phyloP scores from a whole-genome alignment of 2,888 invertebrate species.

The Coleophora deauratella region DNA sequence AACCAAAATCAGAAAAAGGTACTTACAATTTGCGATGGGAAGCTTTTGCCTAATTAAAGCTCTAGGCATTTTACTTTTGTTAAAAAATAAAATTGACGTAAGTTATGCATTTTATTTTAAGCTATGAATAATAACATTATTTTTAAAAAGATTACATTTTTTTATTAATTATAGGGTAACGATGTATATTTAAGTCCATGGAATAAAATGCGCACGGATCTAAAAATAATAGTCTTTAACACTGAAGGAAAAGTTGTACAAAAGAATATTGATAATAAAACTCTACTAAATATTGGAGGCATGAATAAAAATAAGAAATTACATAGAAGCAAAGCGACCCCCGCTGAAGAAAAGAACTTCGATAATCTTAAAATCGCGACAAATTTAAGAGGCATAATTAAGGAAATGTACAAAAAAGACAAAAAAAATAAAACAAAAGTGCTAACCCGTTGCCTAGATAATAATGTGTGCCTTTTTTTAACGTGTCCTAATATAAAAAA shows the following conservation, averaged over 20 bases:
- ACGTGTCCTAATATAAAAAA: slow-evolving; percentile 33
- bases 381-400: too few relatives aligned
- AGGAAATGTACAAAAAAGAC: slow-evolving; percentile 4
- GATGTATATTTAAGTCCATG: slow-evolving; percentile 41
- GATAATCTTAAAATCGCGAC: too few relatives aligned
- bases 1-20: too few relatives aligned
- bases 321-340: not conserved
- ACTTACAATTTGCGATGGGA: too few relatives aligned
- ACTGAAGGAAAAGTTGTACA: slow-evolving; percentile 26
- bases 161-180: slow-evolving; percentile 22
- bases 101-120: not conserved
- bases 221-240: slow-evolving; percentile 37
- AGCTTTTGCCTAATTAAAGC: too few relatives aligned
- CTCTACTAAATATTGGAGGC: too few relatives aligned
- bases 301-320: not conserved
- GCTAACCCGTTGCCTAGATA: slow-evolving; percentile 33
- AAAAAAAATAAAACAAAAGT: slow-evolving; percentile 28
- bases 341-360: not conserved
- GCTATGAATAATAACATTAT: too few relatives aligned
- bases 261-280: slow-evolving; percentile 5
- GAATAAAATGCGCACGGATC: slow-evolving; percentile 23
- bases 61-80: not conserved
- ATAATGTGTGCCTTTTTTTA: slow-evolving; percentile 39
- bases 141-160: too few relatives aligned
- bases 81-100: not conserved